Conservation (phyloP, 2,888 invertebrate species). For the Campoplex capitator region DNA sequence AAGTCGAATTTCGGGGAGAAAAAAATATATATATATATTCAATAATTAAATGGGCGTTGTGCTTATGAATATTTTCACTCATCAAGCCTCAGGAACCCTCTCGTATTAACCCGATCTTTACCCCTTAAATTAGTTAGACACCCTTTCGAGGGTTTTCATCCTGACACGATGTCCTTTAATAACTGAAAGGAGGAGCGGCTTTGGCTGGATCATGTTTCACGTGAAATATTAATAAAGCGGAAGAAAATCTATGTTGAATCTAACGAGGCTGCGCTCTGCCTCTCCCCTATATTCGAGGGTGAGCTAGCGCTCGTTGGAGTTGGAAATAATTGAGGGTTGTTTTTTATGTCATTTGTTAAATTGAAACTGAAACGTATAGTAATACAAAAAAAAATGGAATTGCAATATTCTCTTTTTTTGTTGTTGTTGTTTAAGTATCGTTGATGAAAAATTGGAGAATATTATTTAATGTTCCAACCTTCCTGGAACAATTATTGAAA, state of each 20-base stretch:
- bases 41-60: constrained; percentile 49
- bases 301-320: neutral
- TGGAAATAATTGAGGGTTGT: constrained; percentile 2
- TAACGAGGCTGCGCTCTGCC: constrained; percentile 3
- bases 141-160: constrained; percentile 44
- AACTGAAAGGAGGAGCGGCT: constrained; percentile 58
- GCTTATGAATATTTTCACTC: constrained; percentile 62
- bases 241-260: constrained; percentile 50
- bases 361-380: neutral
- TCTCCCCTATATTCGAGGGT: neutral
- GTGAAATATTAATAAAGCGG: constrained; percentile 59
- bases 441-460: neutral
- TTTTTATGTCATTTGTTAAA: neutral
- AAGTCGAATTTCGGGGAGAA: constrained; percentile 34
- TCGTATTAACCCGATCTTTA: constrained; percentile 33
- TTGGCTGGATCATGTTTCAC: constrained; percentile 61
- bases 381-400: neutral
- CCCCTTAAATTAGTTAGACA: constrained; percentile 62
- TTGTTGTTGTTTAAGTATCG: neutral
- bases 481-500: neutral
- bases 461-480: neutral
- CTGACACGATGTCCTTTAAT: constrained; percentile 56
- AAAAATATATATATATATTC: constrained; percentile 6
- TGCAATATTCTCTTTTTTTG: neutral
- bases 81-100: constrained; percentile 22